Conservation (phyloP, 2,888 invertebrate genomes). For the Mesorhabditis spiculigera region DNA sequence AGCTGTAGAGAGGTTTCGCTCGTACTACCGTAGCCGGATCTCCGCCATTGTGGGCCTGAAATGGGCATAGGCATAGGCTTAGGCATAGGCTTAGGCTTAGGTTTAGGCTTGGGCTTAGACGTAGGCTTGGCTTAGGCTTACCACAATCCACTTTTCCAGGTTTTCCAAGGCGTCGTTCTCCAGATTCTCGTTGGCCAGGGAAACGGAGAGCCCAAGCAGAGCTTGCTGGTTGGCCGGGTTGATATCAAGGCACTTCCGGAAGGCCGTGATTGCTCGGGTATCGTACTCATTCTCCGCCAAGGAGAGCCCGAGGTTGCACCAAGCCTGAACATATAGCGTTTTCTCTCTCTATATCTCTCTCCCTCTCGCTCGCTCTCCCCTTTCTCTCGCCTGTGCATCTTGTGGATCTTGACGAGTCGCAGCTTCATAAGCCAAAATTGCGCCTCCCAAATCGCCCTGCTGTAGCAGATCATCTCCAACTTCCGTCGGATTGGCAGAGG, state of each 20-base stretch:
- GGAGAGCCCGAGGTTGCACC: conserved; percentile 76
- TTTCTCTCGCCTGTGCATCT: conserved; percentile 36
- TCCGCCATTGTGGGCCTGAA: conserved; percentile 13
- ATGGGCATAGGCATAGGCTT: no score
- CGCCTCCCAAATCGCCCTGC: conserved; percentile 87
- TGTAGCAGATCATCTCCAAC: conserved; percentile 63
- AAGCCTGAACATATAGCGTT: conserved; percentile 64
- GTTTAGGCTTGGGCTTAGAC: no score
- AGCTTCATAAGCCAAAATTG: conserved; percentile 91
- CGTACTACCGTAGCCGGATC: background rate
- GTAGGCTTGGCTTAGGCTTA: no score
- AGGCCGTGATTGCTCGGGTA: conserved; percentile 83
- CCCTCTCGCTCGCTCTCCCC: no score
- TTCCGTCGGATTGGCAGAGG: conserved; percentile 22
- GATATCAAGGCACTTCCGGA: conserved; percentile 68
- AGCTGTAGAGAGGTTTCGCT: conserved; percentile 11
- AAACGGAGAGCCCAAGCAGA: conserved; percentile 84
- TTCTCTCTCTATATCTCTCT: no score
- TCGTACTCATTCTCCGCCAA: conserved; percentile 98
- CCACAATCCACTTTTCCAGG: conserved; percentile 63
- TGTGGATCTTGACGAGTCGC: conserved; percentile 67
- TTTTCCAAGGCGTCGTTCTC: conserved; percentile 83
- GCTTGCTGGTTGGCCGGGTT: conserved; percentile 63
- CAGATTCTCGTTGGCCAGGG: conserved; percentile 91
- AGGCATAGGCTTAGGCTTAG: no score